A percentile compares a stretch with the other conserved stretches of the same genome.
These are phyloP conservation scores for Vulpes lagopus DNA, from an alignment of 2,113 vertebrate species.

Conservation along the genomic window DNA sequence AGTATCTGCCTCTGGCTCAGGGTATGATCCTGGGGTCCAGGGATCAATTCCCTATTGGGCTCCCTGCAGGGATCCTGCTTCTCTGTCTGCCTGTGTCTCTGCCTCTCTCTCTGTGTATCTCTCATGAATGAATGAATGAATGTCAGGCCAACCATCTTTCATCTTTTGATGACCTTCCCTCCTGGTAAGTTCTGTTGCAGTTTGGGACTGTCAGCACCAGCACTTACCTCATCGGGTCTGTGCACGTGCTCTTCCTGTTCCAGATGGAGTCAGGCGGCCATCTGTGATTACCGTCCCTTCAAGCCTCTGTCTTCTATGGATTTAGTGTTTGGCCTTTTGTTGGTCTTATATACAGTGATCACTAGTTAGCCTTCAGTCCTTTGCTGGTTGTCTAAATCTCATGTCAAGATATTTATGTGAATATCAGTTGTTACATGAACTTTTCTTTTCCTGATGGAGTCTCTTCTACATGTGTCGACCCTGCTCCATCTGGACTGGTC, in stretches of 20 bases:
- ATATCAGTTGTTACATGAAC: background rate
- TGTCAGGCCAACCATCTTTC: background rate
- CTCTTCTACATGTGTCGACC: background rate
- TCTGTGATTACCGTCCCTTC: background rate
- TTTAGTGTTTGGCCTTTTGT: background rate
- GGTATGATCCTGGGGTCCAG: no score
- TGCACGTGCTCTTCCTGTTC: background rate
- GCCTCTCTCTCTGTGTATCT: no score
- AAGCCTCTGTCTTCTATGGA: background rate
- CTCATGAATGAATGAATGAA: no score
- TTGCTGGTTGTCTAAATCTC: background rate
- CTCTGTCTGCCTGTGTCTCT: no score
- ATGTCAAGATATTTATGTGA: background rate
- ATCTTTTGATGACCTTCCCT: background rate
- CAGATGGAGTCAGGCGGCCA: accelerated
- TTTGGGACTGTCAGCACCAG: background rate
- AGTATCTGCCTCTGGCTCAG: no score
- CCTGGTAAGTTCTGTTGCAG: accelerated
- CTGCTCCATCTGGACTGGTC: background rate
- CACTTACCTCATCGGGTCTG: accelerated
- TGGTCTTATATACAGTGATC: background rate
- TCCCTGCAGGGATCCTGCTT: no score
- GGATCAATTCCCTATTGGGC: no score
- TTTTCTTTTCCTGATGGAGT: background rate
- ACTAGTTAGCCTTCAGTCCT: background rate